phyloP scores from a whole-genome alignment of 2,113 vertebrate species.

The Pitta sordida region DNA sequence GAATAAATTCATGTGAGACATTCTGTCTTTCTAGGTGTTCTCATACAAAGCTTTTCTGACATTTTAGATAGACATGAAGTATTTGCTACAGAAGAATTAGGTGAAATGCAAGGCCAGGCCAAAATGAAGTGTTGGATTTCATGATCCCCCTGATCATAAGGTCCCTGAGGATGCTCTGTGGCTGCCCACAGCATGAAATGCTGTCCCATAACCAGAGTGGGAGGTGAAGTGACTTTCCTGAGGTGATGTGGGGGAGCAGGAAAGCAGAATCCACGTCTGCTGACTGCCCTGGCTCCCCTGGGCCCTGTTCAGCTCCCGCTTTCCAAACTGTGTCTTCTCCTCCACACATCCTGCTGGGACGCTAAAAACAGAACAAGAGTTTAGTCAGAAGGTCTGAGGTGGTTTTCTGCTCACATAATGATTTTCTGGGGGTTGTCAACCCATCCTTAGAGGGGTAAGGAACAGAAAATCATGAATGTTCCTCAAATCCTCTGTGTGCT shows the following conservation, averaged over 20 bases:
- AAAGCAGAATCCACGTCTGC: background rate
- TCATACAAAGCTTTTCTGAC: background rate
- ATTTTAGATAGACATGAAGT: background rate
- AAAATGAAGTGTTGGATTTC: background rate
- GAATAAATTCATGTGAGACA: background rate
- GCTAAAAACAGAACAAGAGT: background rate
- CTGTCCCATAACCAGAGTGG: background rate
- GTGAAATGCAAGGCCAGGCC: background rate
- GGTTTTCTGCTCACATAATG: background rate
- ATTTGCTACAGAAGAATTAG: background rate
- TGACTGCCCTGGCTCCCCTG: background rate
- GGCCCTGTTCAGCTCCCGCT: background rate
- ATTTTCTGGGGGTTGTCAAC: background rate
- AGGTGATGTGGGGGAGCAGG: background rate
- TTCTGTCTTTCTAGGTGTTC: background rate
- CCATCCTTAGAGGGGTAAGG: rapidly evolving
- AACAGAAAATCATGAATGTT: background rate
- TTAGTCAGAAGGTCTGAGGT: background rate
- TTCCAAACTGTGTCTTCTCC: background rate
- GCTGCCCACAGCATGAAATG: background rate
- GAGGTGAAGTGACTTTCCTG: background rate
- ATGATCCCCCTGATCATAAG: rapidly evolving
- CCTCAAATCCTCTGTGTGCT: background rate
- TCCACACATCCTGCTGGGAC: background rate
- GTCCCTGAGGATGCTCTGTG: background rate